Conservation (phyloP, 1,140 invertebrate species). For the Diuraphis noxia region DNA sequence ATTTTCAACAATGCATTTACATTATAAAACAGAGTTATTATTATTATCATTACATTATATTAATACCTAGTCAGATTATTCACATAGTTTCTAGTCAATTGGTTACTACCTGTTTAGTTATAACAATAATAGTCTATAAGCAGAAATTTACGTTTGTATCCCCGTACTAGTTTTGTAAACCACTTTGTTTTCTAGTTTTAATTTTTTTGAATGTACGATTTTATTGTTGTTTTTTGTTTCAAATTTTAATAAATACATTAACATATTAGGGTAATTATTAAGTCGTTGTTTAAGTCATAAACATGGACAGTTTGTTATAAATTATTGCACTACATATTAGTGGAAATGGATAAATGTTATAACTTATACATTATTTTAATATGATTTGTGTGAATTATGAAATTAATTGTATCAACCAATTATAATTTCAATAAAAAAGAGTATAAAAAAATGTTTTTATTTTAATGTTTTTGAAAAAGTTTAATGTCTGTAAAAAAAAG, state of each 20-base stretch:
- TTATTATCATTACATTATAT: neutral
- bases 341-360: neutral
- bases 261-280: constrained; percentile 6
- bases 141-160: neutral
- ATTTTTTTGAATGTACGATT: neutral
- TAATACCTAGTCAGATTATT: neutral
- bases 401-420: neutral
- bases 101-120: neutral
- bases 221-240: constrained; percentile 1
- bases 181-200: constrained; percentile 16
- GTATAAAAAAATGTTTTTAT: neutral
- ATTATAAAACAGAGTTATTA: neutral
- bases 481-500: neutral
- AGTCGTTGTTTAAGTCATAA: neutral
- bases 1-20: neutral
- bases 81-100: neutral
- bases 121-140: neutral
- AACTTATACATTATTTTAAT: neutral
- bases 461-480: neutral
- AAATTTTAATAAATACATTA: constrained; percentile 12
- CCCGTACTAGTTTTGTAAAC: neutral
- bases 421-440: neutral
- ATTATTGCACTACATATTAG: constrained; percentile 29
- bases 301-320: constrained; percentile 4
- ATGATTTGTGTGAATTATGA: neutral